phyloP scores from a whole-genome alignment of 2,113 vertebrate species.

The Platichthys flesus region DNA sequence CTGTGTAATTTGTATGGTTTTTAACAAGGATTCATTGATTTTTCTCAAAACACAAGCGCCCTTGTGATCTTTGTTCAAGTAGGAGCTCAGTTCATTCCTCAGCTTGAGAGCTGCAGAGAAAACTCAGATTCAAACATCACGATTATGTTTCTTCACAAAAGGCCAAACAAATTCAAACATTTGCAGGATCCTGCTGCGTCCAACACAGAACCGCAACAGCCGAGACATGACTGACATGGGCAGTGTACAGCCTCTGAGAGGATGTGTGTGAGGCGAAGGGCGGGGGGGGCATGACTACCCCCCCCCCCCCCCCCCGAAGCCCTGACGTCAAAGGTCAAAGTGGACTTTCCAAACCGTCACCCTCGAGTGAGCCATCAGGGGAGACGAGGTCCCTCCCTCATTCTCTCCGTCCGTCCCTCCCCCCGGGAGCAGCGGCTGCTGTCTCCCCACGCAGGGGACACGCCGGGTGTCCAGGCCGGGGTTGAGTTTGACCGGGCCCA shows the following conservation, averaged over 20 bases:
- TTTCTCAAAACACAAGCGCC: too few relatives aligned
- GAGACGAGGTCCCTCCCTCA: slow-evolving; percentile 42
- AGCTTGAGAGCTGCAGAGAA: background rate
- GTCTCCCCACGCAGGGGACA: slow-evolving; percentile 51
- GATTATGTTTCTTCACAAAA: background rate
- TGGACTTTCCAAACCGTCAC: slow-evolving; percentile 69
- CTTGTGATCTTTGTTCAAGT: too few relatives aligned
- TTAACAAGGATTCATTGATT: background rate
- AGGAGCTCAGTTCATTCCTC: background rate
- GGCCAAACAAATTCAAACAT: background rate
- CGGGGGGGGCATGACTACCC: slow-evolving; percentile 6
- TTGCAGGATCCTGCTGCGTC: background rate
- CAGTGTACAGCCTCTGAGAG: slow-evolving; percentile 46
- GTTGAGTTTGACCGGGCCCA: slow-evolving; percentile 31
- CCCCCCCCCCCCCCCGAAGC: slow-evolving; percentile 25
- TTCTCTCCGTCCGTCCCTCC: slow-evolving; percentile 16
- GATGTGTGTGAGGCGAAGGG: background rate
- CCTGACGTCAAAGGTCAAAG: slow-evolving; percentile 62
- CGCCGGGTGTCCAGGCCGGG: slow-evolving; percentile 16
- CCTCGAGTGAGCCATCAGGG: slow-evolving; percentile 58
- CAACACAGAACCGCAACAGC: background rate
- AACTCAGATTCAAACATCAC: background rate
- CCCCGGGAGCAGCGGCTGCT: slow-evolving; percentile 58
- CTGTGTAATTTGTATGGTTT: background rate
- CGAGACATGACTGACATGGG: slow-evolving; percentile 46